Evolutionary conservation across 2,888 invertebrate species (phyloP).

Genomic region (Apoda limacodes): DNA sequence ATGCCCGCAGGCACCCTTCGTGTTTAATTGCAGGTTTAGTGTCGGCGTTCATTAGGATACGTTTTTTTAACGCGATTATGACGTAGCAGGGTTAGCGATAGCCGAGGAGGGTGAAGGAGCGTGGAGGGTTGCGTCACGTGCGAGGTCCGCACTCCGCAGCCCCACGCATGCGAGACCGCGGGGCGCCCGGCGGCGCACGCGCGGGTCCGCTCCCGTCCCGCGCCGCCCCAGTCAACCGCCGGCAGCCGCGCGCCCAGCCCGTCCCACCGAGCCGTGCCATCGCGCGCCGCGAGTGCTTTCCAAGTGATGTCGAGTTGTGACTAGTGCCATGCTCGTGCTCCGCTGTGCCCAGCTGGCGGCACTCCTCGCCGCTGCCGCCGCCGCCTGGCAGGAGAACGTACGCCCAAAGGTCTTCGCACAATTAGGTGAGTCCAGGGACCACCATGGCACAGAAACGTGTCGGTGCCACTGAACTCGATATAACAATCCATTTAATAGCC

Average conservation of each 20-base stretch:
- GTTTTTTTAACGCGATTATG: slow-evolving; percentile 62
- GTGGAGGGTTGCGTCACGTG: slow-evolving; percentile 70
- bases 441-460: slow-evolving; percentile 34
- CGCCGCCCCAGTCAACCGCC: slow-evolving; percentile 64
- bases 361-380: slow-evolving; percentile 68
- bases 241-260: slow-evolving; percentile 66
- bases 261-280: slow-evolving; percentile 35
- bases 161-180: slow-evolving; percentile 68
- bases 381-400: slow-evolving; percentile 91
- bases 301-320: slow-evolving; percentile 66
- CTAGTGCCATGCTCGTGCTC: slow-evolving; percentile 66
- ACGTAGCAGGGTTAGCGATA: slow-evolving; percentile 52
- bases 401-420: slow-evolving; percentile 93
- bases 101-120: slow-evolving; percentile 51
- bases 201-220: slow-evolving; percentile 48
- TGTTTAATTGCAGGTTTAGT: slow-evolving; percentile 62
- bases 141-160: slow-evolving; percentile 66
- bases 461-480: slow-evolving; percentile 36
- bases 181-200: slow-evolving; percentile 59
- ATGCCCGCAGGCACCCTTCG: slow-evolving; percentile 37
- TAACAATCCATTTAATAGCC: slow-evolving; percentile 46
- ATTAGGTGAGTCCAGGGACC: slow-evolving; percentile 78
- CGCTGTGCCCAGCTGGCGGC: slow-evolving; percentile 64
- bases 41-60: slow-evolving; percentile 59
- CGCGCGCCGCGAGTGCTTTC: slow-evolving; percentile 50